phyloP scores from a whole-genome alignment of 92 coral and sea anemone species.

The Actinernus sp. region DNA sequence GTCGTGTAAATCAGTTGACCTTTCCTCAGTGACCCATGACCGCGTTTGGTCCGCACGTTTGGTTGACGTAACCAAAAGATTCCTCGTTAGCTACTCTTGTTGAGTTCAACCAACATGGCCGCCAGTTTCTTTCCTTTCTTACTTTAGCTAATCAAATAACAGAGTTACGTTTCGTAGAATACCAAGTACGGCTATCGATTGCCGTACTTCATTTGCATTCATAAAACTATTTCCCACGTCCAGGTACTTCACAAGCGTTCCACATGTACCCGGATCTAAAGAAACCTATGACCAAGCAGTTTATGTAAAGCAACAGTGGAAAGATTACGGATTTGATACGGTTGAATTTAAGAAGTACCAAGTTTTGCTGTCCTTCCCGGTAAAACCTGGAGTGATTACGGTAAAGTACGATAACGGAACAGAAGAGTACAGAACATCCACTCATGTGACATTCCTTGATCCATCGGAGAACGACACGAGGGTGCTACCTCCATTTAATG shows the following conservation, averaged over 20 bases:
- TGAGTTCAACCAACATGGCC: too few relatives aligned
- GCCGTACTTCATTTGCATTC: too few relatives aligned
- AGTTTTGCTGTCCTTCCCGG: constrained; percentile 75
- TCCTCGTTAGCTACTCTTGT: too few relatives aligned
- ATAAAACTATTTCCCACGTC: too few relatives aligned
- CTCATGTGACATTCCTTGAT: constrained; percentile 52
- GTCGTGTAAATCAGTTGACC: too few relatives aligned
- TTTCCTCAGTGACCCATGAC: too few relatives aligned
- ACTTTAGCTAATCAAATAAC: too few relatives aligned
- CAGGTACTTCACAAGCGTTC: constrained; percentile 75
- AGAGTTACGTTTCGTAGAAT: too few relatives aligned
- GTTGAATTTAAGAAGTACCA: constrained; percentile 72
- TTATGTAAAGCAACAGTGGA: constrained; percentile 67
- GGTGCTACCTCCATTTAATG: constrained; percentile 81
- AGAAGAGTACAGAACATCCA: constrained; percentile 37
- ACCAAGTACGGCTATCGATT: too few relatives aligned
- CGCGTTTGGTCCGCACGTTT: too few relatives aligned
- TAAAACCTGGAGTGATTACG: constrained; percentile 74
- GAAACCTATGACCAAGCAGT: constrained; percentile 64
- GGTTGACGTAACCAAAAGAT: too few relatives aligned
- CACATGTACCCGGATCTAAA: constrained; percentile 69
- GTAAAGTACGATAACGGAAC: constrained; percentile 26
- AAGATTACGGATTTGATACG: constrained; percentile 65
- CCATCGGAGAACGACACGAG: constrained; percentile 79
- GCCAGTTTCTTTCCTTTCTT: too few relatives aligned